Base-by-base conservation (phyloP, 2,888 invertebrate species). In the Rhamphomyia laevipes region DNA sequence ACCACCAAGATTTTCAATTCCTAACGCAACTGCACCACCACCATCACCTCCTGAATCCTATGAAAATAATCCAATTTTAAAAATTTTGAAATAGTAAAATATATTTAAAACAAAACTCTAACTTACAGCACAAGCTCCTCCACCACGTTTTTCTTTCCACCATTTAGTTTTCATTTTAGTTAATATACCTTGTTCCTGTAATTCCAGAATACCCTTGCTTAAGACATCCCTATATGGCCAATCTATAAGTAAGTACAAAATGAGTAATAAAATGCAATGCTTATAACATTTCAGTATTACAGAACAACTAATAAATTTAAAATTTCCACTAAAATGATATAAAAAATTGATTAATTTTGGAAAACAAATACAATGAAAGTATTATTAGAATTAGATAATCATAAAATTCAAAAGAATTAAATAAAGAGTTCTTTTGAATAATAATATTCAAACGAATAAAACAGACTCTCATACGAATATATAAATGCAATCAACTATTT, bases 131-230 rank as follows among this genome's bases (percentile, higher is more conserved):
- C 84, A 85, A 33, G 77, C 75, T 51, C 83, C 82, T 35, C 83
- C 83, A 16, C 82, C 84, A 58, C 83, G 74, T 64, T 82, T 81
- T 70, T 88, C 84, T 60, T 85, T 84, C 93, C 93, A 94, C 93
- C 93, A 94, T 65, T 82, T 84, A 54, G 81, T 79, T 69, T 90
- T 88, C 72, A 93, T 74, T 57, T 76, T 75, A 15, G 80, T 82
- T 53, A 94, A 74, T 51, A 76, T 75, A 33, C 91, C 91, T 42
- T 77, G 77, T 71, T 94, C 93, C 72, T 92, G 92, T 44, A 94
- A 74, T 61, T 81, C 80, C 53, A 93, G 73, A 53, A 94, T 78
- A 41, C 86, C 88, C 57, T 84, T 78, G 62, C 86, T 89, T 50
- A 93, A 73, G 48, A 77, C 76, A 61, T 85, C 83, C 35, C 87